phyloP scores from a whole-genome alignment of 2,113 vertebrate genomes.

The Catharus bicknelli region DNA sequence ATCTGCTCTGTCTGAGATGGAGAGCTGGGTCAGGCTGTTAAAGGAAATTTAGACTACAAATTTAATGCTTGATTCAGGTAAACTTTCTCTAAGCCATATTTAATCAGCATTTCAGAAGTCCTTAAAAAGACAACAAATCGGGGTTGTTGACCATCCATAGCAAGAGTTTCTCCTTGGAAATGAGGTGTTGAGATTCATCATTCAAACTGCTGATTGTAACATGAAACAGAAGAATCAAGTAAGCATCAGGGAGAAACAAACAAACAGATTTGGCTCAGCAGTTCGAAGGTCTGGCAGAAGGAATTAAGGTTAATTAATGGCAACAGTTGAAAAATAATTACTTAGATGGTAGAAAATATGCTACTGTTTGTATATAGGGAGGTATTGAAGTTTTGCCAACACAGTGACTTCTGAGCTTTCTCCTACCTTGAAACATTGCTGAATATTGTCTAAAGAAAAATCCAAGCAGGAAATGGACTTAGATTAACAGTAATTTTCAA shows the following conservation, averaged over 20 bases:
- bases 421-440: background rate
- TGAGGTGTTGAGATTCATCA: background rate
- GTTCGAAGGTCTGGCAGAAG: background rate
- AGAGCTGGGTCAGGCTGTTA: background rate
- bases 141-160: background rate
- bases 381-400: background rate
- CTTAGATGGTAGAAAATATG: background rate
- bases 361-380: background rate
- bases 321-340: background rate
- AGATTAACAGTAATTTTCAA: conserved; percentile 22
- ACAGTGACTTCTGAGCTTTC: background rate
- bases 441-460: background rate
- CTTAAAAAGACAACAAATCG: background rate
- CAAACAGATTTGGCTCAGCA: background rate
- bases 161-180: background rate
- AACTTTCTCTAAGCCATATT: conserved; percentile 3
- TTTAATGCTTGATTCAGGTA: background rate
- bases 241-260: conserved; percentile 11
- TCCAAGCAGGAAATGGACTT: background rate
- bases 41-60: background rate
- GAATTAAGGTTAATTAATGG: conserved; percentile 12
- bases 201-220: background rate
- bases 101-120: background rate
- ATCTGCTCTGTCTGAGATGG: rapidly evolving
- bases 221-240: conserved; percentile 21